Percentiles rank a stretch among this genome's conserved stretches.
Evolutionary conservation across 2,797 vertebrate genomes (phyloP).

Genomic region (Sphenopsis melanotis): DNA sequence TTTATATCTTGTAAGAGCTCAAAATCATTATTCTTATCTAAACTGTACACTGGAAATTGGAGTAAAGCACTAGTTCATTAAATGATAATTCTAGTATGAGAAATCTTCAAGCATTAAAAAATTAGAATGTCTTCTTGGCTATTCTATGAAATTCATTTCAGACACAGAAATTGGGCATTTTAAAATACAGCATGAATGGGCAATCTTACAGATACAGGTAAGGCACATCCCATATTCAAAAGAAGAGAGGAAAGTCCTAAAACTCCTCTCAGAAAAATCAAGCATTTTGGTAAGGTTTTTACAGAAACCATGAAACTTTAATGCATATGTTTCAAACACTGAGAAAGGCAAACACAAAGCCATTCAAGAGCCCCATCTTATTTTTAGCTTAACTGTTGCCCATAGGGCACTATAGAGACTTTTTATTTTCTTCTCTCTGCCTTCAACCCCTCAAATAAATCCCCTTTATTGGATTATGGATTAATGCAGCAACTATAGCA

Average conservation of each 20-base stretch:
- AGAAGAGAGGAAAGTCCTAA: neutral
- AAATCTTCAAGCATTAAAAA: neutral
- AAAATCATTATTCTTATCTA: neutral
- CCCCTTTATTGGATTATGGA: conserved; percentile 57
- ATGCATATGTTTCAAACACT: neutral
- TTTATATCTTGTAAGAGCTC: neutral
- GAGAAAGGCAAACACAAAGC: neutral
- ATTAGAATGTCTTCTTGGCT: neutral
- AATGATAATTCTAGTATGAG: neutral
- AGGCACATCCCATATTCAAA: neutral
- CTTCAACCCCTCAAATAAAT: conserved; percentile 36
- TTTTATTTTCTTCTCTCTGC: neutral
- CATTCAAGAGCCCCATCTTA: neutral
- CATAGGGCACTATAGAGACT: neutral
- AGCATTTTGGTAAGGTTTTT: neutral
- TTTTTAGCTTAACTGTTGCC: neutral
- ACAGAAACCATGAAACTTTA: neutral
- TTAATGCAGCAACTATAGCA: conserved; percentile 51
- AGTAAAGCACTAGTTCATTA: neutral
- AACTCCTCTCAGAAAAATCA: neutral
- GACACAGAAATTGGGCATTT: neutral
- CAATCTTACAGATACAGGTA: neutral
- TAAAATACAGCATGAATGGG: neutral
- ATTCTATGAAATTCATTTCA: neutral
- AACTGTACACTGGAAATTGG: neutral